These are phyloP conservation scores for Drosophila kepulauana DNA, from an alignment of 1,140 invertebrate genomes.

Conservation along the genomic window DNA sequence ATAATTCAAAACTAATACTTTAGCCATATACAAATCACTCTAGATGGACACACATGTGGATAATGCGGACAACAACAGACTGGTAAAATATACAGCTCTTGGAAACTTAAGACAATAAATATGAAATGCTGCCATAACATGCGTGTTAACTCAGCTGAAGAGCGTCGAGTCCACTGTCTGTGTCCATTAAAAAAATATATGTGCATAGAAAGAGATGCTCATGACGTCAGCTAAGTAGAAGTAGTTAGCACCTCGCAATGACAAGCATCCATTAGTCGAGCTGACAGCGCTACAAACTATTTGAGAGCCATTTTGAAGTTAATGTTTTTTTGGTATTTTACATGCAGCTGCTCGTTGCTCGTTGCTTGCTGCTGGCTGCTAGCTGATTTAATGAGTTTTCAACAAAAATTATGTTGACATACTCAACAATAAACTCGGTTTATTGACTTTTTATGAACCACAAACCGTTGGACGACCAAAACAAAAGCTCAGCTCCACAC, in stretches of 20 bases:
- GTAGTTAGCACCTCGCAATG: conserved; percentile 22
- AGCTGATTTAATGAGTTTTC: conserved; percentile 76
- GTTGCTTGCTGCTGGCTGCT: conserved; percentile 25
- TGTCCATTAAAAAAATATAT: conserved; percentile 5
- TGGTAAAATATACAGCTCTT: background rate
- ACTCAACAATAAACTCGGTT: conserved; percentile 71
- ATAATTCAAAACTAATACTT: too few species aligned
- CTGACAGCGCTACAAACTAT: conserved; percentile 7
- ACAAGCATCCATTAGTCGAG: conserved; percentile 22
- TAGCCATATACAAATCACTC: too few species aligned
- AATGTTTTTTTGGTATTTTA: conserved; percentile 17
- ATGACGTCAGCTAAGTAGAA: conserved; percentile 18
- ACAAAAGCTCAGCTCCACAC: conserved; percentile 45
- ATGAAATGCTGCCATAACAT: background rate
- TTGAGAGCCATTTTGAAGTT: conserved; percentile 18
- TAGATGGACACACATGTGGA: too few species aligned
- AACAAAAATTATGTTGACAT: conserved; percentile 74
- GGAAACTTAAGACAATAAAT: background rate
- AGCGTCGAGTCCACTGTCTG: background rate
- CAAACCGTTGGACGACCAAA: conserved; percentile 56
- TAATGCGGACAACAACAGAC: too few species aligned
- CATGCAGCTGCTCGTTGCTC: conserved; percentile 30
- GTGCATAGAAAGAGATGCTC: background rate
- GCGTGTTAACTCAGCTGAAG: background rate
- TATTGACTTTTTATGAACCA: conserved; percentile 82